Base-by-base conservation (phyloP, 2,113 vertebrate species). In the Tympanuchus pallidicinctus region DNA sequence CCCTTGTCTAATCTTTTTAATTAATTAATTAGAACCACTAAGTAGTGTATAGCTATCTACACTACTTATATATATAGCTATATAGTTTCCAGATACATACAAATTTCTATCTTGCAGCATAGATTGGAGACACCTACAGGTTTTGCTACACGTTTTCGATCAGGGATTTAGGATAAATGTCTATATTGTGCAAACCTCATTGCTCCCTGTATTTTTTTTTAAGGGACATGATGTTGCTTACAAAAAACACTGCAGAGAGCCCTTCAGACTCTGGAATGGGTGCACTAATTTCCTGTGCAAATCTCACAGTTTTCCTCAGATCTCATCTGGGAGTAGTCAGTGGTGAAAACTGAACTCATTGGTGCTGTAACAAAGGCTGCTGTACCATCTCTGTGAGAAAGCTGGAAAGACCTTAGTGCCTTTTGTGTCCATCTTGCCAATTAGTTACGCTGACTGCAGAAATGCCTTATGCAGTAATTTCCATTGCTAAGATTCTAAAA, bases 281-380 rank as follows among this genome's bases (percentile, higher is more conserved):
- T 28, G 14, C 25, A 92, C 19, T 8, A 42, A 5, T 91, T 94
- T 77, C 15, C 38, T 52, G 2, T 16, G 10, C 32, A 77, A 87
- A 71, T 42, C 34, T 8, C 57, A 24, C 15, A 40, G 8, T 45
- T 88, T 83, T 75, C 22, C 16, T 75, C 36, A 79, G 27, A 64
- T 69, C 38, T 34, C 30, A 0, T 27, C 27, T 76, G 48, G 27
- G 85, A 70, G 32, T 38, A 56, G 4, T 0, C 0, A 54, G n/a
- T 38, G 11, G 40, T 80, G 45, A 82, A 63, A 80, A 59, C 8
- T 67, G 50, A 82, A 32, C 11, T 64, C 40, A 30, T 40, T 24
- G 76, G 43, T 56, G 42, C 6, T 50, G 45, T 18, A 72, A 36
- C 25, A 0, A 1, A 22, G 25, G 25, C 24, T 74, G 42, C 48